Evolutionary conservation across 1,140 invertebrate species (phyloP).

Genomic region (Calliopsis andreniformis): DNA sequence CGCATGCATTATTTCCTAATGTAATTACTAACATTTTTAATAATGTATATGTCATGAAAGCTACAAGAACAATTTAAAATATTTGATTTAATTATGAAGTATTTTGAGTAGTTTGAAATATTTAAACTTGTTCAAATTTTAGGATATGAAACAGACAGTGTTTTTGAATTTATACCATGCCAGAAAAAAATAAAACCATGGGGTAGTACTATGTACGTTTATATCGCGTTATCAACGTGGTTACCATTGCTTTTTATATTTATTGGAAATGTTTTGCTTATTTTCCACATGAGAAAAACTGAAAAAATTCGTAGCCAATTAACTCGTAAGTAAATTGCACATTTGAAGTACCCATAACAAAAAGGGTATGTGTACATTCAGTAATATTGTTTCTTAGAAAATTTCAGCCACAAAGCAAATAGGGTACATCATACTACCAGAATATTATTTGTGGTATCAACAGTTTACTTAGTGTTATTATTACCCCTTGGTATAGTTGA

Average conservation of each 20-base stretch:
- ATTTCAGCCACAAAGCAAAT: slow-evolving; percentile 57
- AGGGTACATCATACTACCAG: slow-evolving; percentile 60
- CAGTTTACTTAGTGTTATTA: slow-evolving; percentile 73
- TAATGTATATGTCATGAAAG: not conserved
- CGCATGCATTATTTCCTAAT: not conserved
- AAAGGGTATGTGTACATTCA: slow-evolving; percentile 18
- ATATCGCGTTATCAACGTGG: slow-evolving; percentile 76
- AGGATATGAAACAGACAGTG: slow-evolving; percentile 77
- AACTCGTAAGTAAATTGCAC: slow-evolving; percentile 64
- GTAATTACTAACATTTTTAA: not conserved
- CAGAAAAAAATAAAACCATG: slow-evolving; percentile 69
- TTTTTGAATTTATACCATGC: slow-evolving; percentile 74
- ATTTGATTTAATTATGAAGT: no score
- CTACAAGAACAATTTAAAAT: not conserved
- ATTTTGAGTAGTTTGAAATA: not conserved
- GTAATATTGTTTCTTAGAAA: slow-evolving; percentile 42
- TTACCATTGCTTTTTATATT: slow-evolving; percentile 75
- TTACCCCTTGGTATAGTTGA: slow-evolving; percentile 76
- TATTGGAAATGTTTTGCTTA: slow-evolving; percentile 73
- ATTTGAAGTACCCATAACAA: not conserved
- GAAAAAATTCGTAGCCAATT: slow-evolving; percentile 64
- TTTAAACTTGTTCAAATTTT: slow-evolving; percentile 15
- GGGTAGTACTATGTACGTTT: slow-evolving; percentile 72
- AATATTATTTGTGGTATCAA: slow-evolving; percentile 69
- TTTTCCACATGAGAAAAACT: slow-evolving; percentile 68